phyloP scores from a whole-genome alignment of 1,140 invertebrate genomes.

The Potamilus streckersoni region DNA sequence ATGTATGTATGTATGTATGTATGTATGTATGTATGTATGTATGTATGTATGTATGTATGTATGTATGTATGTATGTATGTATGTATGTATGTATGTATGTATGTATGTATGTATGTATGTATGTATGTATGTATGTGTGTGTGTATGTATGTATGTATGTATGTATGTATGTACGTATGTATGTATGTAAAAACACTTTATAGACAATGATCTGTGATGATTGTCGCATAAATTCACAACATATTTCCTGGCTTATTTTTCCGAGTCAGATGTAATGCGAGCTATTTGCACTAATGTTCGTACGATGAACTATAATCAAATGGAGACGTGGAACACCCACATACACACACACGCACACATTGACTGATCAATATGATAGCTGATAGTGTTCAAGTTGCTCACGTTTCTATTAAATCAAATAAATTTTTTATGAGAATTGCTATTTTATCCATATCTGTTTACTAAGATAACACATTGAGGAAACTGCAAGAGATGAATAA shows the following conservation, averaged over 20 bases:
- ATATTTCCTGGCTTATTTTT: background rate
- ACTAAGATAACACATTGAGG: too few species aligned
- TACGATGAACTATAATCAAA: background rate
- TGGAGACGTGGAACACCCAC: too few species aligned
- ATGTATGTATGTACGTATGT: constrained; percentile 9
- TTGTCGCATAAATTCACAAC: too few species aligned
- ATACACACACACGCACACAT: too few species aligned
- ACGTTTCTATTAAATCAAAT: too few species aligned
- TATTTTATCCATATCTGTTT: too few species aligned
- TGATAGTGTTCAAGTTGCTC: too few species aligned
- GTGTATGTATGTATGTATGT: constrained; percentile 5
- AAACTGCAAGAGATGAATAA: too few species aligned
- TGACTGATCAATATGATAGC: too few species aligned
- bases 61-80: constrained; percentile 9
- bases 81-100: constrained; percentile 9
- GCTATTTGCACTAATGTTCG: background rate
- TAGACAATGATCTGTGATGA: too few species aligned
- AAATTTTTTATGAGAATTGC: too few species aligned
- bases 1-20: constrained; percentile 8
- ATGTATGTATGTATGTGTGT: background rate
- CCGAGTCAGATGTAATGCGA: background rate
- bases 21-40: constrained; percentile 8
- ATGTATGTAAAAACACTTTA: background rate
- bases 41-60: background rate
- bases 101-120: constrained; percentile 7